A percentile compares a stretch with the other conserved stretches of the same genome.
Conservation (phyloP, 2,797 vertebrate genomes). For the Aphelocoma californica region DNA sequence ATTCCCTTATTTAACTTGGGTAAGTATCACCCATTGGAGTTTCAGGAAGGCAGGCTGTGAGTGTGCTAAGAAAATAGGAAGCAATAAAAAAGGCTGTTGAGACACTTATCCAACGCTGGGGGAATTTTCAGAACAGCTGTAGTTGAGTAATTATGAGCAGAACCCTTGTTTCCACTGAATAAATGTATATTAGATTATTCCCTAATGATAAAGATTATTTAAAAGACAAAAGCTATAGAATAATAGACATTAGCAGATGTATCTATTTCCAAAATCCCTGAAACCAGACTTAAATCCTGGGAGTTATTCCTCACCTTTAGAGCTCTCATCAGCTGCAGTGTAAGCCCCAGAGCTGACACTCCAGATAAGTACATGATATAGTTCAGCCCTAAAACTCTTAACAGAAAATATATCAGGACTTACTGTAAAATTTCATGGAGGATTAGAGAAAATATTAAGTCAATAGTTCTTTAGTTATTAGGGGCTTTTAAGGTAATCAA, state of each 20-base stretch:
- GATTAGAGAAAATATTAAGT: conserved; percentile 57
- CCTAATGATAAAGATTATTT: not conserved
- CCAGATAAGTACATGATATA: conserved; percentile 22
- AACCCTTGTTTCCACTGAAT: not conserved
- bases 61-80: not conserved
- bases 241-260: not conserved
- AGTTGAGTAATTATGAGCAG: not conserved
- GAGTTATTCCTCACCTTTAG: conserved; percentile 18
- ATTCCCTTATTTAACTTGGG: not conserved
- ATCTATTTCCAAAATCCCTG: conserved; percentile 4
- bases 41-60: not conserved
- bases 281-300: not conserved
- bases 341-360: not conserved
- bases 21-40: not conserved
- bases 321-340: not conserved
- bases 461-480: conserved; percentile 45
- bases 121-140: not conserved
- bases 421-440: conserved; percentile 54
- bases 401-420: conserved; percentile 47
- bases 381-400: conserved; percentile 40
- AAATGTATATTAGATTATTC: not conserved
- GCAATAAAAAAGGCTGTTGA: not conserved
- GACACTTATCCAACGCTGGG: not conserved
- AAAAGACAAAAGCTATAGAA: not conserved
- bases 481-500: conserved; percentile 60